Evolutionary conservation across 2,888 invertebrate genomes (phyloP), one percentile per base, ranked within the genome.

Genomic region (Dryobota labecula): DNA sequence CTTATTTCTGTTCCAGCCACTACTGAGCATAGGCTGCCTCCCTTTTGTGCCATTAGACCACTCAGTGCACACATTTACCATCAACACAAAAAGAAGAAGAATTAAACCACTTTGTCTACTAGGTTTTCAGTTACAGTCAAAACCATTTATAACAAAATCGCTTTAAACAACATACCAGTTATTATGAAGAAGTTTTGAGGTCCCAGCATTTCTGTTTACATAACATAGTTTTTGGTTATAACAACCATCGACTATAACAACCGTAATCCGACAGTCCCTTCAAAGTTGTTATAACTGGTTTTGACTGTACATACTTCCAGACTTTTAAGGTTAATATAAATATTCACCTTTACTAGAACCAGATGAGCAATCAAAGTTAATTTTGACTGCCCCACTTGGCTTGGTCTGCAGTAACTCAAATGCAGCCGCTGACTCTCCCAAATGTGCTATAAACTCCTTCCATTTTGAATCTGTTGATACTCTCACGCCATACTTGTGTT

Each of bases 331-430:
- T 18, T n/a, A n/a, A 6, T 9, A 24, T 49, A 45, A n/a, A 30
- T 78, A 60, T 53, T 78, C 84, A 96, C 97, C 96, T 96, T 96
- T 97, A 76, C 95, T 96, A 75, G 94, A 96, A 11, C 96, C 95
- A 43, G 92, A 87, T 41, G 91, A 91, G 77, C 93, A 92, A 63
- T 93, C 91, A 83, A 94, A 91, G 79, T 96, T 94, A 24, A 97
- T 95, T 84, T 97, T 96, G 30, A 97, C 95, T 20, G 97, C 93
- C 66, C 97, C 96, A 78, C 96, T 96, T 1, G 97, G 97, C 83
- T 97, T 97, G 4, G 97, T 96, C 86, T 97, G 97, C 13, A 98
- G 89, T 75, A 98, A 90, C 88, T 98, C 98, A 84, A 98, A 97
- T 7, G 94, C 96, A 0, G 96, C 97, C 0, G 97, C 97, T 0